A percentile compares a stretch with the other conserved stretches of the same genome.
phyloP scores from a whole-genome alignment of 2,113 vertebrate genomes.

The Leptobrachium leishanense region DNA sequence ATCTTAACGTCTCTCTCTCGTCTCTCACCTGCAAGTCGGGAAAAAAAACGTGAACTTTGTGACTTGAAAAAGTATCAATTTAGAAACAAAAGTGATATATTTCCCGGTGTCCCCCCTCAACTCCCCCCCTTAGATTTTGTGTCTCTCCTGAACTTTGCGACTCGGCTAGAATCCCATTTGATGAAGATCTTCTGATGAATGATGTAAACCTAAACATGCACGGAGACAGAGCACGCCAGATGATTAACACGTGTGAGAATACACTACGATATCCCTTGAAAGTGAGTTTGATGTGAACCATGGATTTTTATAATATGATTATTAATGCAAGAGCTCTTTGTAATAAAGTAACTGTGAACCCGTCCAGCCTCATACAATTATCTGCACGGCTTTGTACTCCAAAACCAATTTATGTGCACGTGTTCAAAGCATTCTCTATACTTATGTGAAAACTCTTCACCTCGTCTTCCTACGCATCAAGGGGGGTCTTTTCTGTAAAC shows the following conservation, averaged over 20 bases:
- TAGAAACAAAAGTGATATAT: constrained; percentile 47
- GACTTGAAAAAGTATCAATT: constrained; percentile 39
- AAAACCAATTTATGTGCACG: not conserved
- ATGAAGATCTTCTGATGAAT: constrained; percentile 51
- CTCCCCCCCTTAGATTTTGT: constrained; percentile 44
- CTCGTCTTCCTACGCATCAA: too few species aligned
- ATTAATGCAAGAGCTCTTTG: not conserved
- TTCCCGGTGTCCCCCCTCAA: constrained; percentile 52
- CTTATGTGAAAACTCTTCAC: not conserved
- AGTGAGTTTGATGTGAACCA: constrained; percentile 71
- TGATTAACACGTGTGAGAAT: constrained; percentile 79
- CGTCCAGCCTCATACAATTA: not conserved
- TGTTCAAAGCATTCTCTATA: not conserved
- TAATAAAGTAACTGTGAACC: not conserved
- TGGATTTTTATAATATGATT: constrained; percentile 57
- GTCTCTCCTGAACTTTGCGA: not conserved
- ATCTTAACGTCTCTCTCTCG: constrained; percentile 42
- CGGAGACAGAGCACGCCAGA: constrained; percentile 70
- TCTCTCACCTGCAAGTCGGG: constrained; percentile 46
- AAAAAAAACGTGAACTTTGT: constrained; percentile 54
- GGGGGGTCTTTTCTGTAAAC: too few species aligned
- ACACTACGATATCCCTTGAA: constrained; percentile 66
- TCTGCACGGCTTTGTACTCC: not conserved
- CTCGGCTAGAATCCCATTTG: not conserved
- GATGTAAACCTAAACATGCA: constrained; percentile 75